A percentile compares a stretch with the other conserved stretches of the same genome.
Conservation (phyloP, 2,113 vertebrate genomes). For the Cynopterus brachyotis region DNA sequence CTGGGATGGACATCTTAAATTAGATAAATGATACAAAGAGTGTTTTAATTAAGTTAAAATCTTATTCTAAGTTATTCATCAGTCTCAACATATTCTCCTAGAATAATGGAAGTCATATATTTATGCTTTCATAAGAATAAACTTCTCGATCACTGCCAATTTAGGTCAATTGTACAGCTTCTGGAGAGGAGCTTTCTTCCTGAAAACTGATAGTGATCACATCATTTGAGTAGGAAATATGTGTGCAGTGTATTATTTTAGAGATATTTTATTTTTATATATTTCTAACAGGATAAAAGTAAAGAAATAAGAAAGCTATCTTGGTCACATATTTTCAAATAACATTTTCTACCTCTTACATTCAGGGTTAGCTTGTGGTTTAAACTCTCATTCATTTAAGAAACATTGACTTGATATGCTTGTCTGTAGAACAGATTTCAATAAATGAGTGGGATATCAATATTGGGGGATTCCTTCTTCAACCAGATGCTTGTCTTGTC, state of each 20-base stretch:
- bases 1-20: neutral
- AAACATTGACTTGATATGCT: neutral
- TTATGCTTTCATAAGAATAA: neutral
- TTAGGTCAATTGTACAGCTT: neutral
- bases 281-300: neutral
- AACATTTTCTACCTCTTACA: neutral
- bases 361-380: rapidly evolving
- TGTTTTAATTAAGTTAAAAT: neutral
- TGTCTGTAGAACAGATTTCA: neutral
- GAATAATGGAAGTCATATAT: neutral
- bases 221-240: neutral
- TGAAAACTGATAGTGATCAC: neutral
- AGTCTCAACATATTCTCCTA: neutral
- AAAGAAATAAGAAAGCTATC: neutral
- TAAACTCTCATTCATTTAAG: neutral
- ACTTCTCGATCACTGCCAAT: neutral
- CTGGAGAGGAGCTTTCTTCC: neutral
- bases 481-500: neutral
- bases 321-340: neutral
- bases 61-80: neutral
- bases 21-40: neutral
- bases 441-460: neutral
- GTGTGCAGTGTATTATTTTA: neutral
- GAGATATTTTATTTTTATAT: neutral
- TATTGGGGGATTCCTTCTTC: neutral